Evolutionary conservation across 2,113 vertebrate species (phyloP), one percentile per base, ranked within the genome.

Genomic region (Ovibos moschatus): DNA sequence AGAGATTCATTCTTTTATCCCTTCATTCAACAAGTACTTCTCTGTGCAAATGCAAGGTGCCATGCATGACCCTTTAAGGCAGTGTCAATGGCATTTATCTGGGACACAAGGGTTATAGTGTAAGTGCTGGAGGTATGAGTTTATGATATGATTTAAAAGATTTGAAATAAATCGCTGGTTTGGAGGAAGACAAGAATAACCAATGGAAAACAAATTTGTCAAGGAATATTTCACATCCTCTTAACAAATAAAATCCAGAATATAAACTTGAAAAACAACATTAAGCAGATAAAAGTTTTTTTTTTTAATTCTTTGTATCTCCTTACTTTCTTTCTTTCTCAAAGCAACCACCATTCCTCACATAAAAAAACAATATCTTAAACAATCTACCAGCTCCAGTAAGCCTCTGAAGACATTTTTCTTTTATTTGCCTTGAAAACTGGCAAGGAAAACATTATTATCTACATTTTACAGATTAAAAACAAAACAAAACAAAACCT

Each of bases 361-460:
- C 23, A 55, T 6, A 85, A 17, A 71, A 71, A 71, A 23, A 40
- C 19, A 96, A 90, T 85, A 95, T 9, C 60, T 62, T 94, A 71
- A 71, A 76, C 28, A 81, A 60, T 71, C 85, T 71, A 45, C 7
- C 93, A 87, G 28, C 33, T 79, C 47, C 17, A 53, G 8, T 58
- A 97, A 43, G 10, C 10, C 67, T 84, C 51, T 58, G 78, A 84
- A 91, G 57, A 74, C 60, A 79, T 74, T 81, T 95, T 93, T n/a
- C 25, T 84, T 93, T 89, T 89, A 89, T 95, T 95, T 90, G 96
- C 58, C 25, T 87, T 94, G 15, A 95, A 95, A 71, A 96, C 23
- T 84, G 74, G 57, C 87, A 92, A 36, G n/a, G 36, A 92, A 94
- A 92, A 17, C 33, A 43, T 76, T 76, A 76, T 76, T 76, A 76